Evolutionary conservation across 2,797 vertebrate genomes (phyloP), one percentile per base, ranked within the genome.

Genomic region (Okamejei kenojei): DNA sequence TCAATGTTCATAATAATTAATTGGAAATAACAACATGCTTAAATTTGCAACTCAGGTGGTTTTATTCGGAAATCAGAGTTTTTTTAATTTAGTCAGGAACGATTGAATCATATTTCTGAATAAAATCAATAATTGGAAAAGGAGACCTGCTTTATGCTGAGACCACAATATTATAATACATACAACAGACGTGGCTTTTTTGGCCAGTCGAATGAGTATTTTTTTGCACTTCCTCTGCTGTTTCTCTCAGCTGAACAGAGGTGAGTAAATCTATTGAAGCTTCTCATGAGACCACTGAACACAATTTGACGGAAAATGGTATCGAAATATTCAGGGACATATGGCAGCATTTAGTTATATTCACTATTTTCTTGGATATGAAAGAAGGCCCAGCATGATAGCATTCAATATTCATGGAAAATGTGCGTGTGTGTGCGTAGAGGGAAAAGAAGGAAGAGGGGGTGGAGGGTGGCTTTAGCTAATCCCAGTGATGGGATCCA

Each of bases 271-370:
- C 65, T 93, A 94, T 94, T 65, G 80, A 71, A 80, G 0, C 0
- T 15, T 93, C 65, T 93, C 94, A 93, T 17, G 93, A 95, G 81
- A 93, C 21, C 76, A 81, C 71, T 93, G 63, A 94, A 93, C 78
- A 81, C 91, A 95, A 94, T 94, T 94, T 93, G 94, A 93, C 94
- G 94, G 94, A 93, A 94, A 93, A 68, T 93, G 94, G 93, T 94
- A 95, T 90, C 0, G 73, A 63, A 90, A 19, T 71, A 65, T 93
- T 90, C 93, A 63, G 88, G 88, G 94, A 94, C 94, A 95, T 94
- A 94, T 94, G 94, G 94, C 91, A 94, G 94, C 95, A 93, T 95
- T 96, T 95, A 94, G 93, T 94, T 94, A 93, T 93, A 93, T 35
- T 81, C 32, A 54, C 94, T 93, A 94, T 93, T 95, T 93, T 94